Evolutionary conservation across 2,888 invertebrate species (phyloP), one percentile per base, ranked within the genome.

Genomic region (Andricus quercusramuli): DNA sequence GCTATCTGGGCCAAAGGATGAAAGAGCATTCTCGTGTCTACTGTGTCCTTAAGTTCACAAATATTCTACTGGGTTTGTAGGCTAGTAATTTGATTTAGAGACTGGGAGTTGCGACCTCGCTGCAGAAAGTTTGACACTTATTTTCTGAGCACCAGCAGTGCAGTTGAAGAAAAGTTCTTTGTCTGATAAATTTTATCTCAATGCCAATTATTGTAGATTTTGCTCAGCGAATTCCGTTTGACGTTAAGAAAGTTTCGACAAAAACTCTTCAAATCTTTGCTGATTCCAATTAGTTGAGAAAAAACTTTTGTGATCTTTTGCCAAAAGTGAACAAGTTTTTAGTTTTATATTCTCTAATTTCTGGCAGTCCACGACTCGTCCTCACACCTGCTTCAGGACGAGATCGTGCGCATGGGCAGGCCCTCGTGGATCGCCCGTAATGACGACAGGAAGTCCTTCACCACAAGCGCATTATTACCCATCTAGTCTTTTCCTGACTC

Each of bases 21-120:
- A 56, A 74, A 74, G 51, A 74, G 74, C 56, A 51, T 74, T 51
- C 56, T 56, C 74, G n/a, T 74, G 56, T 74, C 56, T 56, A 74
- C 37, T 56, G 56, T 74, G 56, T 74, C 51, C 74, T 56, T 56
- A 74, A 56, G 74, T 74, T 74, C 51, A 74, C 29, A 32, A 74
- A 74, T 74, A 32, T 74, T 56, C n/a, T 37, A 32, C 32, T 20
- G 32, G 70, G 51, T 51, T 51, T 51, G 56, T 56, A 56, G 20
- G 74, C 20, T 11, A 25, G 74, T 74, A 37, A 74, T 74, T 56
- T 74, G 74, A 74, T 74, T 74, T 74, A 74, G 15, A 15, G 62
- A 25, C 62, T 62, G 15, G 25, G 25, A 62, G 9, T 74, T 74
- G 56, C 15, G 32, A 32, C 32, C 74, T 32, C 62, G 25, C 62